Evolutionary conservation across 2,113 vertebrate genomes (phyloP), one percentile per base, ranked within the genome.

Genomic region (Neolamprologus kungweensis): DNA sequence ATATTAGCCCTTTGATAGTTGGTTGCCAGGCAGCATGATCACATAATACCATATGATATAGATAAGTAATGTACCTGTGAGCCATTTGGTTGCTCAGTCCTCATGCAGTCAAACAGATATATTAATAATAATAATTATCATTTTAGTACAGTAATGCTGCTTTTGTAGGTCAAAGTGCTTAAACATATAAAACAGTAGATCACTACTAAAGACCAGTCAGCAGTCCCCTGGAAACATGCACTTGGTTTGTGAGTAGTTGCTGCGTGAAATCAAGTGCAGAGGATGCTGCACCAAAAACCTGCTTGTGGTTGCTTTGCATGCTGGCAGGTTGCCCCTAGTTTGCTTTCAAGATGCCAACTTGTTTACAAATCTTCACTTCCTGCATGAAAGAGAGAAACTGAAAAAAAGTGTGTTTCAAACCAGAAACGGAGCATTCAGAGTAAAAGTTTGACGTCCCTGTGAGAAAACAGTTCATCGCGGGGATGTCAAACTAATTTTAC

Each of bases 11-110:
- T 75, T 17, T 75, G 68, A 47, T 26, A 75, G 40, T 26, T 75
- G 68, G 21, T 19, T 75, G 40, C 40, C 40, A 28, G 2, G 40
- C 68, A 47, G 14, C 1, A 0, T 26, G 40, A 0, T 0, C 23
- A 47, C 14, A 75, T 75, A 28, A 17, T 75, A 47, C 4, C 3
- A 75, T 47, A 26, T 19, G 68, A 75, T 45, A 9, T 73, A 45
- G 65, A 45, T 47, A 17, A 75, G 71, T 28, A 26, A 28, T 7
- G 23, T 28, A 50, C 23, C 23, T 4, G 16, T 75, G 19, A 68
- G 60, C 33, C 3, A 21, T 65, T 65, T 65, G 31, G 31, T n/a
- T 37, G 0, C 31, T 65, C 60, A 37, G 60, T 65, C 17, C 6
- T 65, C 16, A 60, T 19, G 16, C 9, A 33, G 58, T 63, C 58